phyloP scores from a whole-genome alignment of 2,797 vertebrate species.

The Pelobates cultripes region DNA sequence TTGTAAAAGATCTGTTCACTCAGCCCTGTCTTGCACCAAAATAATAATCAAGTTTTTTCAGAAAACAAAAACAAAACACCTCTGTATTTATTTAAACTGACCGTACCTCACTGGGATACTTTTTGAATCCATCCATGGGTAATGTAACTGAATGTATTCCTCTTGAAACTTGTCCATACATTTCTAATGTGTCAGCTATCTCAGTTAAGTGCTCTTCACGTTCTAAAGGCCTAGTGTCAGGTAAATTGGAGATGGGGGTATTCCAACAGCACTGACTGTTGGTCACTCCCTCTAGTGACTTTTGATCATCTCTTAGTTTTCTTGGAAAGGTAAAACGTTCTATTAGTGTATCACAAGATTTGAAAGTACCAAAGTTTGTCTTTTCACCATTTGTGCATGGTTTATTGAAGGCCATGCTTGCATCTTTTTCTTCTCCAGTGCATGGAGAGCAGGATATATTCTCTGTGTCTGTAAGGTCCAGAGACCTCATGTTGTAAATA shows the following conservation, averaged over 20 bases:
- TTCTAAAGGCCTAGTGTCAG: neutral
- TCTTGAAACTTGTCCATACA: neutral
- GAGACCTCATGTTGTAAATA: neutral
- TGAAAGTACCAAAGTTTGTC: too few species aligned
- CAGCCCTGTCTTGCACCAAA: too few species aligned
- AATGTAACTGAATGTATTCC: neutral
- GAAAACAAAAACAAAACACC: too few species aligned
- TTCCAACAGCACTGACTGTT: neutral
- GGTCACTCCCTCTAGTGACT: neutral
- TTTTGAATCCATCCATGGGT: neutral
- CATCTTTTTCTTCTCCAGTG: too few species aligned
- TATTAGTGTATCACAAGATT: too few species aligned
- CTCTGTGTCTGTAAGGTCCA: neutral
- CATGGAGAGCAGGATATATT: neutral
- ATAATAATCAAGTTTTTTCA: too few species aligned
- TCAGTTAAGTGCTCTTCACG: neutral
- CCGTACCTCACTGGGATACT: neutral
- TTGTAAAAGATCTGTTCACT: too few species aligned
- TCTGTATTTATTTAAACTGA: neutral
- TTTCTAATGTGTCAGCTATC: neutral
- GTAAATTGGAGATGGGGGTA: neutral
- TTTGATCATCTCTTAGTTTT: too few species aligned
- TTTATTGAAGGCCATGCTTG: too few species aligned
- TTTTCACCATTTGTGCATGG: too few species aligned
- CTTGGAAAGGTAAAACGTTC: too few species aligned